These are phyloP conservation scores for Cossypha dichroa DNA, from an alignment of 2,797 vertebrate genomes.

Conservation along the genomic window DNA sequence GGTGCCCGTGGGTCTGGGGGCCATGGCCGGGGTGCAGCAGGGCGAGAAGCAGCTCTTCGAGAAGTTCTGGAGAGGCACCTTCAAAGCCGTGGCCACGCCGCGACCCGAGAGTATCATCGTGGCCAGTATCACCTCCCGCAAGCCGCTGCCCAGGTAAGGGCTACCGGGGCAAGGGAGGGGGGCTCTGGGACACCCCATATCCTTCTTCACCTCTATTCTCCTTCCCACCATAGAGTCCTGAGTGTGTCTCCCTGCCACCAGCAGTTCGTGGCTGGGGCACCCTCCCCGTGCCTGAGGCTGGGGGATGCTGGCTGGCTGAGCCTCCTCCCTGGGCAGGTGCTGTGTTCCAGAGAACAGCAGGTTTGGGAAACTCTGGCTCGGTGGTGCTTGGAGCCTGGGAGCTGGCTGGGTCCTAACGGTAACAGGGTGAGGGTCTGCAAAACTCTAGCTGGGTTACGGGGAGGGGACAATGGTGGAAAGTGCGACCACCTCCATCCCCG, in stretches of 20 bases:
- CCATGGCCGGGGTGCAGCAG: conserved; percentile 79
- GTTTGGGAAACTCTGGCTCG: not conserved
- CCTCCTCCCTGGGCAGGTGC: not conserved
- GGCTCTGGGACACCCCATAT: fast-evolving
- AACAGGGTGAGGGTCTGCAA: not conserved
- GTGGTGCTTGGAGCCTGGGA: not conserved
- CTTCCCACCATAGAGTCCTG: not conserved
- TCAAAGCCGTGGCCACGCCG: conserved; percentile 94
- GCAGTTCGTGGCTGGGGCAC: not conserved
- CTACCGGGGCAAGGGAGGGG: not conserved
- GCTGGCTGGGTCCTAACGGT: not conserved
- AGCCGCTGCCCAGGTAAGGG: conserved; percentile 85
- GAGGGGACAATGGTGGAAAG: not conserved
- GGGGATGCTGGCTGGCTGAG: not conserved
- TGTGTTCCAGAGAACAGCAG: not conserved
- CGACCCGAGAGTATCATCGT: conserved; percentile 92
- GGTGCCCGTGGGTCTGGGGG: not conserved
- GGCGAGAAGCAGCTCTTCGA: conserved; percentile 97
- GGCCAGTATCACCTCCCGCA: conserved; percentile 91
- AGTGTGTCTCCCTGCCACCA: fast-evolving
- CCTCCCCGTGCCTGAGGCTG: not conserved
- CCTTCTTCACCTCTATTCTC: not conserved
- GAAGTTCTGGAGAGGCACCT: conserved; percentile 98
- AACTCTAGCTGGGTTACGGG: not conserved
- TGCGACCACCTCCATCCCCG: not conserved